Base-by-base conservation (phyloP, 2,888 invertebrate species). In the Pandemis corylana region DNA sequence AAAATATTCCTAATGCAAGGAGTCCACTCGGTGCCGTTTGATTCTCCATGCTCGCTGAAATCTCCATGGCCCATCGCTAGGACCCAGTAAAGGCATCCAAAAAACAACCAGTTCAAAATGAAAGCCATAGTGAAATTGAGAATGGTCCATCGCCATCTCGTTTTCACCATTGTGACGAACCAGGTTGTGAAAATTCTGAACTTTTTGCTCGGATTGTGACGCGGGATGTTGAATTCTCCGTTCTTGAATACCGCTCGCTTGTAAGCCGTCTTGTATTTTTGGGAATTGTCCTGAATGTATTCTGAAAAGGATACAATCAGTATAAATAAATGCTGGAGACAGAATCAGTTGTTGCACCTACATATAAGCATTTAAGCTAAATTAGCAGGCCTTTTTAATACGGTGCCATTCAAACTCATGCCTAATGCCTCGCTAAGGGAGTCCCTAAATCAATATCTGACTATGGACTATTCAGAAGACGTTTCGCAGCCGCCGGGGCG, bases 101-200 rank as follows among this genome's bases (percentile, higher is more conserved):
- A 99, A 15, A 97, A 95, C 46, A 98, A 89, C 99, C 99, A 99
- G 59, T 98, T 97, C 0, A 97, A 93, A 59, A 97, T 96, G 86
- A 98, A 99, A 65, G 97, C 97, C 77, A 97, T 89, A 36, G 97
- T 96, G 89, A 99, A 98, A 65, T 97, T 96, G 44, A 98, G 86
- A 9, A 99, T 92, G 0, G 98, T 98, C 97, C 98, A 98, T 62
- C 98, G 95, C 99, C 99, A 99, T 88, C 97, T 96, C 0, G 97
- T 96, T 89, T 98, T 98, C 10, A 98, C 97, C 82, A 98, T 90
- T 0, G 96, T 96, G 4, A 97, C 97, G 91, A 98, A 98, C 83
- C 97, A 96, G 85, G 97, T 97, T 83, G 97, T 96, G 67, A 97
- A 95, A 79, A 96, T 96, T 13, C 95, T 95, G 20, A 96, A 89